phyloP scores from a whole-genome alignment of 2,797 vertebrate species.

The Myiotriccus ornatus region DNA sequence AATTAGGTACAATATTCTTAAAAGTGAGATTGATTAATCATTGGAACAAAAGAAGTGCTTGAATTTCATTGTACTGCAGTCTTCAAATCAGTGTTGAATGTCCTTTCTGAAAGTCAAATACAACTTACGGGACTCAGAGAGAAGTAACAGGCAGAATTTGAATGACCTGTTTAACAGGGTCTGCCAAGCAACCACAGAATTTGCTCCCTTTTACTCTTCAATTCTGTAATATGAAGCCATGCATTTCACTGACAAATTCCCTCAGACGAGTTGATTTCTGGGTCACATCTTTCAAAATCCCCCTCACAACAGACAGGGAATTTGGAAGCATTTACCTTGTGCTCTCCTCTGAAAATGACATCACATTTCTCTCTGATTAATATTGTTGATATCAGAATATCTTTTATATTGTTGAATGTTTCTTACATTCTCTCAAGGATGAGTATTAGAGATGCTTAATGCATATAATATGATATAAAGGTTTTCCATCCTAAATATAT shows the following conservation, averaged over 20 bases:
- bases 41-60: conserved; percentile 45
- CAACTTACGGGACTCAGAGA: neutral
- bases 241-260: neutral
- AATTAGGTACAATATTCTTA: conserved; percentile 55
- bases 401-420: neutral
- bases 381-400: neutral
- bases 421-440: neutral
- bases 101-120: conserved; percentile 58
- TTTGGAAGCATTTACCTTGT: neutral
- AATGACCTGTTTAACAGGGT: neutral
- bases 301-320: neutral
- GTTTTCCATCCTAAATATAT: neutral
- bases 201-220: neutral
- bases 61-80: conserved; percentile 3
- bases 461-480: neutral
- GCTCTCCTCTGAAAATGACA: neutral
- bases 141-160: neutral
- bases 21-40: conserved; percentile 62
- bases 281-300: neutral
- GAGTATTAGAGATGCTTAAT: neutral
- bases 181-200: neutral
- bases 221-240: neutral
- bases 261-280: neutral
- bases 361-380: neutral
- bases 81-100: neutral